Evolutionary conservation across 2,797 vertebrate genomes (phyloP), one percentile per base, ranked within the genome.

Genomic region (Phyllotis vaccarum): DNA sequence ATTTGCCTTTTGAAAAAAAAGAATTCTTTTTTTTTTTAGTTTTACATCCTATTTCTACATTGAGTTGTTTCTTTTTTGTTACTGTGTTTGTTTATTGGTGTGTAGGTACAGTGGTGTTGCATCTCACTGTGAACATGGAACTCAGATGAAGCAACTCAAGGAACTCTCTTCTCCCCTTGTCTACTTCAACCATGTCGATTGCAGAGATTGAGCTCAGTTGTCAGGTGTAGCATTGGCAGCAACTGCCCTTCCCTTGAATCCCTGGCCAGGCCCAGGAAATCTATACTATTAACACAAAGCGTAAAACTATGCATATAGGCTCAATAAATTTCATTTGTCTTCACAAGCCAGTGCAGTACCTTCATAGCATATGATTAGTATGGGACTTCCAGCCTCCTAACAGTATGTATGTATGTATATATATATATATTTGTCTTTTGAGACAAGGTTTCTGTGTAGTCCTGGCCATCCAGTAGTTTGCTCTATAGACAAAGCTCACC

Each of bases 291-390:
- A 79, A 80, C 83, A 56, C 64, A 64, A 90, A 74, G 60, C 34
- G 24, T 72, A 95, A 90, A 52, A 74, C 19, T 95, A 29, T 75
- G 9, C 8, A 37, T 21, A 70, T 4, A 72, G 9, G 11, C 5
- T n/a, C n/a, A n/a, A n/a, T 91, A 88, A 37, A 91, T 90, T 19
- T 89, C 85, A 94, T 88, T 66, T 90, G 46, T 12, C 40, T 94
- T 89, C 46, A 70, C n/a, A 85, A 75, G 75, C 62, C 62, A 79
- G 34, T 70, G 64, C 6, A 58, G 62, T 76, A 64, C n/a, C 6
- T 81, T 95, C 58, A 90, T 75, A 60, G 58, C 87, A 5, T 66
- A 86, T 68, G n/a, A 76, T 88, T 16, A 79, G 60, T 64, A 64
- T 46, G 17, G 64, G 29, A 88, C 29, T 24, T 95, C 62, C 8